These are phyloP conservation scores for Cyrtorhinus lividipennis DNA, from an alignment of 1,140 invertebrate species.

Conservation along the genomic window DNA sequence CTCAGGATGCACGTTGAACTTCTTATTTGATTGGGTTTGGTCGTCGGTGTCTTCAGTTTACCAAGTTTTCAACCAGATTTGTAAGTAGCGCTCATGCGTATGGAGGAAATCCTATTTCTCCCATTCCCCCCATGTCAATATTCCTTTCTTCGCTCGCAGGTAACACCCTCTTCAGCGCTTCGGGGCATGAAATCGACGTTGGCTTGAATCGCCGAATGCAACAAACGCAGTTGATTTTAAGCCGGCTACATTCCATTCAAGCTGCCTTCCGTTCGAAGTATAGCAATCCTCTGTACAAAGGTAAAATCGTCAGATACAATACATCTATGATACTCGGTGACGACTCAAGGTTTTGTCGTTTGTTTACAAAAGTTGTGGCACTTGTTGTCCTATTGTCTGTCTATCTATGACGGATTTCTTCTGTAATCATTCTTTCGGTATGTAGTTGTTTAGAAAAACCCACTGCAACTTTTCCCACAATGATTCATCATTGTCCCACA, in stretches of 20 bases:
- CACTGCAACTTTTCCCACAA: no score
- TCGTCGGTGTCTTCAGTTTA: background rate
- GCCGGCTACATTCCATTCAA: background rate
- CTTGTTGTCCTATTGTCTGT: no score
- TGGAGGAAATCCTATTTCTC: no score
- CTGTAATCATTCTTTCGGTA: no score
- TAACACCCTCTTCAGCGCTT: background rate
- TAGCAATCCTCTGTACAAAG: background rate
- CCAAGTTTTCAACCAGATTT: background rate
- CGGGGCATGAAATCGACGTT: background rate
- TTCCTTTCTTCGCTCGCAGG: background rate
- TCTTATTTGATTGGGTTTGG: slow-evolving; percentile 1
- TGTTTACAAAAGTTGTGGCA: no score
- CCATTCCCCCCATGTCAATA: no score
- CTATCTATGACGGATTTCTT: no score
- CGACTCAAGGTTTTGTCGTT: no score
- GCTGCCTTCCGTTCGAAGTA: background rate
- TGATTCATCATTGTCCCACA: no score
- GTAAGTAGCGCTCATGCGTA: no score
- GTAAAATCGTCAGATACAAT: background rate
- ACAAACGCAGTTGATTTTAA: background rate
- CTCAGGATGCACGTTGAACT: background rate
- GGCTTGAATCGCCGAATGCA: background rate
- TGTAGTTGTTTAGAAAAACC: no score
- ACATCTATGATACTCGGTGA: background rate